Conservation (phyloP, 2,113 vertebrate species). For the Polypterus bichir region DNA sequence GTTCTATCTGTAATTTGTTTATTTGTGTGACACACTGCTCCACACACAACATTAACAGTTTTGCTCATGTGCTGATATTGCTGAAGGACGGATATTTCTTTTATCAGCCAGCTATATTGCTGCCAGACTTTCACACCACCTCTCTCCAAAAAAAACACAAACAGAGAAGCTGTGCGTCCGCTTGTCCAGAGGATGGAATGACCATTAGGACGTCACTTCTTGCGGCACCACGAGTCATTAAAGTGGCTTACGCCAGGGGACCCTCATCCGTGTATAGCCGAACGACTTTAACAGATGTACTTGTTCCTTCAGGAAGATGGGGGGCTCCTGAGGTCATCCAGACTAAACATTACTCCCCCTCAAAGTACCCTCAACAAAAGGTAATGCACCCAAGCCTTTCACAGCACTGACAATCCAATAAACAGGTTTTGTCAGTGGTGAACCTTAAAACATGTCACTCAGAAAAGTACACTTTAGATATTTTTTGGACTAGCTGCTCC, state of each 20-base stretch:
- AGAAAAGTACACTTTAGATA: too few species aligned
- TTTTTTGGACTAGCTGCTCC: too few species aligned
- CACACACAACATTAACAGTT: too few species aligned
- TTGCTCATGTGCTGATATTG: too few species aligned
- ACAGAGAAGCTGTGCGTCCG: not conserved
- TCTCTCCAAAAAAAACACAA: conserved; percentile 52
- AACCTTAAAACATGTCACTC: too few species aligned
- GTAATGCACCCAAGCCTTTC: conserved; percentile 51
- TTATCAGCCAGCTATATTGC: too few species aligned
- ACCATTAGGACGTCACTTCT: conserved; percentile 69
- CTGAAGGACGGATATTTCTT: too few species aligned
- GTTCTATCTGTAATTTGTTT: too few species aligned
- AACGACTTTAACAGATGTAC: conserved; percentile 90
- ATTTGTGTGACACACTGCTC: too few species aligned
- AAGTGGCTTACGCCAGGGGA: conserved; percentile 63
- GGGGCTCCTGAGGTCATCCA: conserved; percentile 52
- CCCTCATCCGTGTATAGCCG: conserved; percentile 48
- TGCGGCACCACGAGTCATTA: conserved; percentile 88
- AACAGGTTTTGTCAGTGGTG: too few species aligned
- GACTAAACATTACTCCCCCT: conserved; percentile 43
- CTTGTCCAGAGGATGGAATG: conserved; percentile 48
- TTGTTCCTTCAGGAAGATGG: conserved; percentile 72
- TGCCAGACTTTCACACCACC: conserved; percentile 24
- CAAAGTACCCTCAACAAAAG: conserved; percentile 54
- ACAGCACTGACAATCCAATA: conserved; percentile 2